Evolutionary conservation across 2,797 vertebrate species (phyloP), one percentile per base, ranked within the genome.

Genomic region (Chaenodraco wilsoni): DNA sequence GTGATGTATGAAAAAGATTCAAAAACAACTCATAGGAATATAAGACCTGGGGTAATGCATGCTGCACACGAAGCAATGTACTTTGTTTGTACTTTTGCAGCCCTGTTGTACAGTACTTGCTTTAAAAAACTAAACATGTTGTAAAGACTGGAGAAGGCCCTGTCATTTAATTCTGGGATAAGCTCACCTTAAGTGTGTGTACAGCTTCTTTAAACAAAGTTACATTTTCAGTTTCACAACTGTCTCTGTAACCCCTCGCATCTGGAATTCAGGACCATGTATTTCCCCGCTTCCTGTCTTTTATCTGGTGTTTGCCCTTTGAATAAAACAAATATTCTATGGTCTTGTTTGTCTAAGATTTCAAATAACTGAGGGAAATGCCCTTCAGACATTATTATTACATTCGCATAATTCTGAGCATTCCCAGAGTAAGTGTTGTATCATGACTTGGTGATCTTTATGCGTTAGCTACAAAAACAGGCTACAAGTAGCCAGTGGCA

Each of bases 171-270:
- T 55, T 62, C 52, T 21, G 21, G 19, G 7, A 46, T 46, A 43
- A 57, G 70, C 70, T 52, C 21, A 16, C 54, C 55, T 62, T 69
- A 52, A 67, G 44, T 50, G 16, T 13, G 54, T 61, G 56, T 45
- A 66, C 72, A 59, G 43, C 37, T 73, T 50, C 57, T 70, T 54
- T 54, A 63, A 75, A 12, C 23, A 52, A 52, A 14, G 52, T 60
- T 69, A 48, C 59, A 6, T 56, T 63, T 65, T 59, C 33, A 65
- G 52, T 78, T 65, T 55, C 41, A 68, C 61, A 23, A 46, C 49
- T 56, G 48, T 49, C 43, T 19, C 19, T 64, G 10, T 31, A 37
- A 14, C 45, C 55, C 56, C 64, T 66, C 0, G 1, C 46, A 31
- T 62, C 21, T 44, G 19, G 63, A 66, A 63, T 51, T 46, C 64